Evolutionary conservation across 1,140 invertebrate species (phyloP).

Genomic region (Neotoxoptera formosana): DNA sequence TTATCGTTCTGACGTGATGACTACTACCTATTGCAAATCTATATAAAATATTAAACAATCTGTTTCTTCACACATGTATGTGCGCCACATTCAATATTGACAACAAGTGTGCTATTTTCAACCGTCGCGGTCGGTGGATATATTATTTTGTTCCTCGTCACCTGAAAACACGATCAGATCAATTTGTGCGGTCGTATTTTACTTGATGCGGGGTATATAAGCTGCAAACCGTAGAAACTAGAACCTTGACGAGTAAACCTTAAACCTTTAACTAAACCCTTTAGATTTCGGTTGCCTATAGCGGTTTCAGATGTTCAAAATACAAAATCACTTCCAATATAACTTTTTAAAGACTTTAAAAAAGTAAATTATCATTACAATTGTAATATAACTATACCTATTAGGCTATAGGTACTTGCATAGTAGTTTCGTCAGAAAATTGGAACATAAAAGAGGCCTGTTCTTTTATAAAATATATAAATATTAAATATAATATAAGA

Average conservation of each 20-base stretch:
- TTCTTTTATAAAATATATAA: too few species aligned
- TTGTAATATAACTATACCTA: too few species aligned
- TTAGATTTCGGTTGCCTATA: background rate
- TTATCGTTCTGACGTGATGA: background rate
- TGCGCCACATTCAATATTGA: background rate
- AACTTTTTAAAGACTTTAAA: background rate
- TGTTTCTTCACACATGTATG: background rate
- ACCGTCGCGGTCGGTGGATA: background rate
- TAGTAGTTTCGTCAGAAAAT: too few species aligned
- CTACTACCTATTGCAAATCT: background rate
- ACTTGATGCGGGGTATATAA: background rate
- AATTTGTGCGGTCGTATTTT: background rate
- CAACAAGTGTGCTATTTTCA: background rate
- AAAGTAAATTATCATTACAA: too few species aligned
- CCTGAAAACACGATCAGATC: conserved; percentile 3
- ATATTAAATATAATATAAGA: too few species aligned
- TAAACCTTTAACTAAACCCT: background rate
- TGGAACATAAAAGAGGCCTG: too few species aligned
- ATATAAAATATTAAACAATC: background rate
- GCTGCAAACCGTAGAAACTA: background rate
- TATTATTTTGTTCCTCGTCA: background rate
- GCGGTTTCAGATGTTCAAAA: background rate
- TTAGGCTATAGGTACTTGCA: too few species aligned
- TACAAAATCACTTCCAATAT: background rate
- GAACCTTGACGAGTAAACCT: background rate